Conservation (phyloP, 2,113 vertebrate genomes). For the Rhizomys pruinosus region DNA sequence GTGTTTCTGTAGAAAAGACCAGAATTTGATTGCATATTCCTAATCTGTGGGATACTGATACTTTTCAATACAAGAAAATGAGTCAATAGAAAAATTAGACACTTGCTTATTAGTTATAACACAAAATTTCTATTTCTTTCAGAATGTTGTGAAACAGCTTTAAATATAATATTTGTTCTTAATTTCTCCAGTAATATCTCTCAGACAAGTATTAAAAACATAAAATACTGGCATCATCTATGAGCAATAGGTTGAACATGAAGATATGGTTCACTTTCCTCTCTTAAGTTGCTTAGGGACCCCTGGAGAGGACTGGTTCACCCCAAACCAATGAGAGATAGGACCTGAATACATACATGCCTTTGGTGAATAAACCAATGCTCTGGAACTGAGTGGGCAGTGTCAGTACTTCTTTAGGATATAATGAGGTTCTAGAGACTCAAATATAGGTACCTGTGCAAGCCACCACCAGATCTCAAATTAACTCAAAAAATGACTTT, state of each 20-base stretch:
- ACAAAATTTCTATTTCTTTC: neutral
- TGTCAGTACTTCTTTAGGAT: neutral
- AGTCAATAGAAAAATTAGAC: neutral
- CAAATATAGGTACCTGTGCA: neutral
- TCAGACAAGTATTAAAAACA: neutral
- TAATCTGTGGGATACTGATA: neutral
- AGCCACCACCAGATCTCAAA: neutral
- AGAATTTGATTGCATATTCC: neutral
- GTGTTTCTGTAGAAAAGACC: neutral
- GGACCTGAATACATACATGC: neutral
- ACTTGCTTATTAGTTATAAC: neutral
- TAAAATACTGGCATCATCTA: neutral
- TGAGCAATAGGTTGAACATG: neutral
- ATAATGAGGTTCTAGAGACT: neutral
- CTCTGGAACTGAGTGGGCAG: too few relatives aligned
- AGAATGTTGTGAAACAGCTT: neutral
- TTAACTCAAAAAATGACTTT: neutral
- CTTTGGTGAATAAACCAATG: neutral
- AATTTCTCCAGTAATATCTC: neutral
- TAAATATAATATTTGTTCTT: neutral
- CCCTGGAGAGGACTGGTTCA: neutral
- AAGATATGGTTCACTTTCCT: neutral
- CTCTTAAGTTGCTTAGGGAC: neutral
- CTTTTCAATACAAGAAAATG: constrained; percentile 38
- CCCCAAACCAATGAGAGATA: neutral